Base-by-base conservation (phyloP, 1,140 invertebrate genomes). In the Elymnias hypermnestra region DNA sequence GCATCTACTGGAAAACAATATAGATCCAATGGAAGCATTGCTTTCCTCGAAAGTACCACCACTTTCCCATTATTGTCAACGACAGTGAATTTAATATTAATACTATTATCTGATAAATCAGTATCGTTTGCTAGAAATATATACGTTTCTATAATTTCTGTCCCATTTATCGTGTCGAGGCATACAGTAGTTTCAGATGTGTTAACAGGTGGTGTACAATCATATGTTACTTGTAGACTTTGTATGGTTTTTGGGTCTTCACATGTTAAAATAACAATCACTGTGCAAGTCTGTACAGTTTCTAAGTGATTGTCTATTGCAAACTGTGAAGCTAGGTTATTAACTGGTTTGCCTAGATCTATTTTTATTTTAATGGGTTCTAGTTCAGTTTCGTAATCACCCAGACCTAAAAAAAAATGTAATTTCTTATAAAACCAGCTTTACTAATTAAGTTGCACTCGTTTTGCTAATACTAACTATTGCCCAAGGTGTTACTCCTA, bases 91-190 rank as follows among this genome's bases (percentile, higher is more conserved):
- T 71, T 25, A 17, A 82, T 67, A 49, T 62, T 65, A 1, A 82
- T 57, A n/a, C 37, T 48, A 8, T 55, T 59, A 8, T 76, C 55
- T 5, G 66, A 59, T 14, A 83, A 54, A 55, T 69, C 68, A 2
- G 44, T 33, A 43, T 71, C 56, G 9, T 47, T 64, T 3, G 50
- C 37, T 12, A 83, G 15, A 25, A 72, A 70, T 10, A 83, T 58
- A 36, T 72, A 62, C 3, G 63, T 76, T 52, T 85, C 73, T 18
- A 83, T 50, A 25, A 82, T 82, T 68, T 83, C 75, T 19, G 71
- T 78, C 0, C 69, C 75, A 53, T 85, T 81, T 5, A 85, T 52
- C 15, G 42, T 56, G 7, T 85, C 77, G 8, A 85, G 62, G 41
- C 62, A 81, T 47, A 72, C 55, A 9, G 55, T 68, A 3, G 63